These are phyloP conservation scores for Callithrix jacchus DNA, from an alignment of 2,113 vertebrate genomes.

Conservation along the genomic window DNA sequence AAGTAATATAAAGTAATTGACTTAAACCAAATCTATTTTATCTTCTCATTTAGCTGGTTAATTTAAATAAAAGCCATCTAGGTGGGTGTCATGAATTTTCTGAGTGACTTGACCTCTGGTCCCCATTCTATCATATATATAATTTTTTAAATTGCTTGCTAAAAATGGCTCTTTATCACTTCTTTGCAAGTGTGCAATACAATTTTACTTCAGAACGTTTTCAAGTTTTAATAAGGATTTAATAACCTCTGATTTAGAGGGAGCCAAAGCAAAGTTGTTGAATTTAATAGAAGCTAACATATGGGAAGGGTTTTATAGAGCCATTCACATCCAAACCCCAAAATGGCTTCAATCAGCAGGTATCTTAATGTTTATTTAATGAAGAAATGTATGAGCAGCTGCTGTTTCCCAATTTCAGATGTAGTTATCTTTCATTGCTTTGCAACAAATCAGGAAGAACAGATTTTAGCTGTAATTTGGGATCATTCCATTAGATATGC, in stretches of 20 bases:
- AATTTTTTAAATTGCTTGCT: conserved; percentile 15
- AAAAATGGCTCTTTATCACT: conserved; percentile 12
- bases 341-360: conserved; percentile 75
- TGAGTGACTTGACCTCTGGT: not conserved
- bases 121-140: not conserved
- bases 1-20: conserved; percentile 49
- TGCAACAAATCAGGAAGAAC: conserved; percentile 63
- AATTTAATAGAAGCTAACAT: conserved; percentile 68
- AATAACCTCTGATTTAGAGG: conserved; percentile 64
- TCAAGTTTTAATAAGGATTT: conserved; percentile 69
- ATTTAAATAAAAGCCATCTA: conserved; percentile 47
- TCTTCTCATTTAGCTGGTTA: conserved; percentile 36
- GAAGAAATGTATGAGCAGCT: conserved; percentile 76
- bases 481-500: conserved; percentile 45
- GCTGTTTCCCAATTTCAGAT: conserved; percentile 62
- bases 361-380: conserved; percentile 76
- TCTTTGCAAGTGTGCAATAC: conserved; percentile 20
- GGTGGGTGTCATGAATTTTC: not conserved
- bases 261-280: conserved; percentile 61
- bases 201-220: conserved; percentile 57
- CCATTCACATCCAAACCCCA: conserved; percentile 52
- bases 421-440: conserved; percentile 65
- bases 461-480: conserved; percentile 64
- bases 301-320: conserved; percentile 67
- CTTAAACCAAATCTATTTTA: conserved; percentile 36